Percentiles rank a stretch among this genome's conserved stretches.
These are phyloP conservation scores for Pleuronectes platessa DNA, from an alignment of 2,113 vertebrate genomes.

Conservation along the genomic window DNA sequence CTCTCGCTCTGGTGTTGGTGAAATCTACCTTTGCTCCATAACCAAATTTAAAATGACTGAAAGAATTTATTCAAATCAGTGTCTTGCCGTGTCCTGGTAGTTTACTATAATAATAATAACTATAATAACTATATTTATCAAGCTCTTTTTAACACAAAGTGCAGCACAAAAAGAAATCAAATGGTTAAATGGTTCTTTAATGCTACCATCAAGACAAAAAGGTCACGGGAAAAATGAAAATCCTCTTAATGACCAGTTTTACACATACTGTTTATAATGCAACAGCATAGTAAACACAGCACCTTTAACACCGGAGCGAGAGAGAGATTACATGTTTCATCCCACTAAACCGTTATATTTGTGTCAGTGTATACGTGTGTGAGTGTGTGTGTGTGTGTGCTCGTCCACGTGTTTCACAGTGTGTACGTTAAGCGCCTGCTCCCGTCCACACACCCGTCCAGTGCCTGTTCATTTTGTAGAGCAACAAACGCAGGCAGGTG, in stretches of 20 bases:
- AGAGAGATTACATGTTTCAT: background rate
- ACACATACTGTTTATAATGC: background rate
- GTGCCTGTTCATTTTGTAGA: constrained; percentile 38
- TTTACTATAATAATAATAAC: no score
- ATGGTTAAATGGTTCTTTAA: no score
- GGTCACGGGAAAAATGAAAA: background rate
- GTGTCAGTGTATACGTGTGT: background rate
- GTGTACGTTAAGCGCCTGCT: background rate
- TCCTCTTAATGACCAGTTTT: background rate
- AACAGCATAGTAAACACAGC: background rate
- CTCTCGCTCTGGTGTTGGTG: constrained; percentile 10
- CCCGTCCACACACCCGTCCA: constrained; percentile 9
- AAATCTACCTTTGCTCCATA: no score
- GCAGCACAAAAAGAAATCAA: no score
- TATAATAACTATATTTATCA: no score
- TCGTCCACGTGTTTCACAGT: background rate
- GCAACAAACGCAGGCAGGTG: constrained; percentile 29
- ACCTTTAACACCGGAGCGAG: background rate
- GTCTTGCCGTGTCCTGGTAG: no score
- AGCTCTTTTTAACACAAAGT: no score
- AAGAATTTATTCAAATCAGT: no score
- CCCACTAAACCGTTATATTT: background rate
- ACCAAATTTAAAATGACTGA: no score
- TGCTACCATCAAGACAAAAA: no score
- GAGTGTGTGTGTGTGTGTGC: background rate